These are phyloP conservation scores for Lasius platythorax DNA, from an alignment of 2,888 invertebrate species.

Conservation along the genomic window DNA sequence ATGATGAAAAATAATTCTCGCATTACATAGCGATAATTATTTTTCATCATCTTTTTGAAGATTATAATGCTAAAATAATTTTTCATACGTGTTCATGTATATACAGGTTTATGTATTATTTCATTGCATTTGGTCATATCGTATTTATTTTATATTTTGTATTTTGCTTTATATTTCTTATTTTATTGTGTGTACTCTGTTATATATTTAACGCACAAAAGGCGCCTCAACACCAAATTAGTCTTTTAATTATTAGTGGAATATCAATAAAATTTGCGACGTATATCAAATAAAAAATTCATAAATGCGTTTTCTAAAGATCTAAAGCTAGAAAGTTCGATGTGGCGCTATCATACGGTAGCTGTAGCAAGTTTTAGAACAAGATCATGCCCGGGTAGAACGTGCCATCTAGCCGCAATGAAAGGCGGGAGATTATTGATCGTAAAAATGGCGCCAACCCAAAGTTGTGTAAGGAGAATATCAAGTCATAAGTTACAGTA, in stretches of 20 bases:
- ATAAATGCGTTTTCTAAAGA: conserved; percentile 25
- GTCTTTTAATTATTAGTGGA: conserved; percentile 2
- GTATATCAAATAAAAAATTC: conserved; percentile 25
- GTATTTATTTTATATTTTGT: not conserved
- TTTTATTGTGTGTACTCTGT: not conserved
- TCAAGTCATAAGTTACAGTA: conserved; percentile 43
- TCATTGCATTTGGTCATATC: not conserved
- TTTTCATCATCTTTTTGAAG: too few species aligned
- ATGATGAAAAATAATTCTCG: not conserved
- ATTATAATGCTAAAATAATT: not conserved
- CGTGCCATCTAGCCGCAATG: conserved; percentile 79
- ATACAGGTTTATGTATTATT: not conserved
- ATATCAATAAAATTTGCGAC: not conserved
- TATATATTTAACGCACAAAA: not conserved
- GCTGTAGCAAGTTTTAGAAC: conserved; percentile 66
- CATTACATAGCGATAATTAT: not conserved
- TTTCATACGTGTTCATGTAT: not conserved
- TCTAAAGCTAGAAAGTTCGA: conserved; percentile 54
- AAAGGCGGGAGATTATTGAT: conserved; percentile 79
- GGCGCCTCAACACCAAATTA: not conserved
- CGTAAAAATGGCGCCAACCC: conserved; percentile 80
- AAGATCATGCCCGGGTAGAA: conserved; percentile 66
- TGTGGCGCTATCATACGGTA: conserved; percentile 81
- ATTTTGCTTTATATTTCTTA: not conserved
- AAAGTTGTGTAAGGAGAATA: conserved; percentile 63